Conservation (phyloP, 2,888 invertebrate species). For the Apodemia duryi region DNA sequence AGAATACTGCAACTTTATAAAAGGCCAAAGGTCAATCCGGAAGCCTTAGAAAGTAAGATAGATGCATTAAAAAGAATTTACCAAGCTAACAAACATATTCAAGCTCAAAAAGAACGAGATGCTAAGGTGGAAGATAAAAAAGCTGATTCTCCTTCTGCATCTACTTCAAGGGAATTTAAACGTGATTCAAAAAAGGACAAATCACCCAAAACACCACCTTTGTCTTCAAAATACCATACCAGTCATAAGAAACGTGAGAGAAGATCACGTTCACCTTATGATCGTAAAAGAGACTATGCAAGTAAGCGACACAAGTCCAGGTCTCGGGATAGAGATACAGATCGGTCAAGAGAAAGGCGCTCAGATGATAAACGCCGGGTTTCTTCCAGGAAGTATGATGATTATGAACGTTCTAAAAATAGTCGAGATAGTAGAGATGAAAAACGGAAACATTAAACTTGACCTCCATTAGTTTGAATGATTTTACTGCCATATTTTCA, state of each 20-base stretch:
- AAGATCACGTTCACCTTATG: conserved; percentile 70
- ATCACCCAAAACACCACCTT: conserved; percentile 71
- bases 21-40: conserved; percentile 85
- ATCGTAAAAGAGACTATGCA: conserved; percentile 66
- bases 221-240: conserved; percentile 68
- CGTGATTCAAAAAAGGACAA: conserved; percentile 67
- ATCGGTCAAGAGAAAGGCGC: conserved; percentile 60
- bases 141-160: conserved; percentile 62
- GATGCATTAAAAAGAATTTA: conserved; percentile 61
- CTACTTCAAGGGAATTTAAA: conserved; percentile 67
- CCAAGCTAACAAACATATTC: conserved; percentile 67
- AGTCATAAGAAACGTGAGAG: conserved; percentile 70
- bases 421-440: conserved; percentile 63
- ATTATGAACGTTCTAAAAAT: conserved; percentile 68
- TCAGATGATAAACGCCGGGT: conserved; percentile 60
- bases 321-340: conserved; percentile 63
- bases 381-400: conserved; percentile 66
- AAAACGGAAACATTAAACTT: conserved; percentile 57
- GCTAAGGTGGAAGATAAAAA: conserved; percentile 64
- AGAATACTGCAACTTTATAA: conserved; percentile 91
- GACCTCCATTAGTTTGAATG: not conserved
- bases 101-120: conserved; percentile 62
- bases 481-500: not conserved
- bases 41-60: conserved; percentile 65
- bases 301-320: conserved; percentile 71